Base-by-base conservation (phyloP, 2,113 vertebrate genomes). In the Ictidomys tridecemlineatus region DNA sequence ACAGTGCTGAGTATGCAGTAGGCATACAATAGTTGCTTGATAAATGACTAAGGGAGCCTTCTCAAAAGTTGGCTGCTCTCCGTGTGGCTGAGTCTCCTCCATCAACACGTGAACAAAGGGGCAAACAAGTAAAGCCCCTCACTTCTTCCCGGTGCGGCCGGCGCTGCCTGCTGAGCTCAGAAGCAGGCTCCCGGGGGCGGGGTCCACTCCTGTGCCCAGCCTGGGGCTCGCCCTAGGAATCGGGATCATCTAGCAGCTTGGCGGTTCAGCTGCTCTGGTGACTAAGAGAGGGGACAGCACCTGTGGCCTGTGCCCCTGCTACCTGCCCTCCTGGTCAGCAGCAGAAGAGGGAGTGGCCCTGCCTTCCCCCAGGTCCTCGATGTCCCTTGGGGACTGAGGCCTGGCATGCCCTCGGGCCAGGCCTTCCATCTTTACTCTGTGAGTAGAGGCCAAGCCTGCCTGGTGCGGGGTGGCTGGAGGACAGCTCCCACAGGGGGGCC, bases 371-470 rank as follows among this genome's bases (percentile, higher is more conserved):
- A 37, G 9, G 42, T 67, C 11, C 48, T 8, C 20, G 18, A 58
- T 26, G 5, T 10, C 4, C 17, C 32, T 69, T 30, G 34, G 56
- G 0, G n/a, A 13, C 20, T 7, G 26, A 90, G 51, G 56, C 17
- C 61, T 32, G 11, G 28, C 10, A 30, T 8, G 53, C 70, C 22
- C 48, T 65, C 34, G 32, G 28, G 13, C 42, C 12, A 22, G 77
- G 24, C 28, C 30, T 1, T 11, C 11, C 1, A 2, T 20, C 11
- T 0, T 37, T 6, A 10, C 32, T 72, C 26, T 12, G 22, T 13
- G 56, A 48, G 48, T 24, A 14, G 13, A 86, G 39, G 39, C 79
- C 48, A n/a, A 18, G 26, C 4, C 65, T 53, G 3, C 1, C 8
- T 53, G 42, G 14, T 22, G 4, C 39, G 48, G 0, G 0, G 37